Conservation (phyloP, 2,797 vertebrate species). For the Characodon lateralis region DNA sequence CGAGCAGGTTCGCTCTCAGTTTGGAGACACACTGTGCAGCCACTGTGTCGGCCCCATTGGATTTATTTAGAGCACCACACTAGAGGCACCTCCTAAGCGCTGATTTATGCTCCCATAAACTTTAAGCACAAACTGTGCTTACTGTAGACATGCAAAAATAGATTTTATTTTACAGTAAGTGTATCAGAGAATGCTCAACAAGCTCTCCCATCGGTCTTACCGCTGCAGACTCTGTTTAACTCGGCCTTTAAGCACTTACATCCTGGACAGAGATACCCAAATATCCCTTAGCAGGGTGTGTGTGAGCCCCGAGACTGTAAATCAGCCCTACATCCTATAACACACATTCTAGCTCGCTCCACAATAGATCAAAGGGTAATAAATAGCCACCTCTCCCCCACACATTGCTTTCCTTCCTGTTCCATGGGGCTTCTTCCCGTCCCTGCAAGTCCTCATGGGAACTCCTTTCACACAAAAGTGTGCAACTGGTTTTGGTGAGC, state of each 20-base stretch:
- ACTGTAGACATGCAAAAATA: constrained; percentile 64
- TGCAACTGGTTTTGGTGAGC: constrained; percentile 68
- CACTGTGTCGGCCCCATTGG: constrained; percentile 57
- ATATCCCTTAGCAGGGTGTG: constrained; percentile 62
- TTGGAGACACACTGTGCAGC: constrained; percentile 50
- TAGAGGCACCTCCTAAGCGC: constrained; percentile 61
- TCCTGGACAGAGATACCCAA: constrained; percentile 71
- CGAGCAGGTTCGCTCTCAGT: constrained; percentile 54
- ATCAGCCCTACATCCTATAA: constrained; percentile 78
- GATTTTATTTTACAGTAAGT: constrained; percentile 43
- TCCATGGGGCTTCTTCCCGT: constrained; percentile 74
- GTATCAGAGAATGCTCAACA: constrained; percentile 34
- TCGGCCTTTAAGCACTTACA: constrained; percentile 63
- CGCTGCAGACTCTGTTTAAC: constrained; percentile 54
- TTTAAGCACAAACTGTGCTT: constrained; percentile 63
- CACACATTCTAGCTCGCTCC: constrained; percentile 73
- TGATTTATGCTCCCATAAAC: constrained; percentile 74
- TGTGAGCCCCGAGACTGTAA: constrained; percentile 68
- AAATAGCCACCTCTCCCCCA: constrained; percentile 78
- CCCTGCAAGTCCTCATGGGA: constrained; percentile 74
- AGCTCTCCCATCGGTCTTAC: constrained; percentile 23
- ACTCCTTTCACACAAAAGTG: constrained; percentile 68
- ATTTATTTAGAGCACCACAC: constrained; percentile 68
- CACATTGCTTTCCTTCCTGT: constrained; percentile 81
- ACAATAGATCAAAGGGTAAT: constrained; percentile 82